These are phyloP conservation scores for Actenoides hombroni DNA, from an alignment of 2,113 vertebrate species.

Conservation along the genomic window DNA sequence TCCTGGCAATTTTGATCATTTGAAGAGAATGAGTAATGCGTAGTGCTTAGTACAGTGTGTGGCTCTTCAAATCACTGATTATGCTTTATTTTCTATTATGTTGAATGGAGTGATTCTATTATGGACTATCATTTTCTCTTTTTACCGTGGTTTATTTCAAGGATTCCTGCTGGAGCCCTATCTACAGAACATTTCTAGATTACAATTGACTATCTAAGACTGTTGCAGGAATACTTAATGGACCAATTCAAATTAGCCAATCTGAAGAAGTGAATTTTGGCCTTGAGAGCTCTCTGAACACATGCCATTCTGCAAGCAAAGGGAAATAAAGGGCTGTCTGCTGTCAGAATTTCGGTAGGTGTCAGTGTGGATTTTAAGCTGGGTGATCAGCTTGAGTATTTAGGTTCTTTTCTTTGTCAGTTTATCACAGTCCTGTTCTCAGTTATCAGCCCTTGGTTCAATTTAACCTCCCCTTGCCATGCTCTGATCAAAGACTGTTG, in stretches of 20 bases:
- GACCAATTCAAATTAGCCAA: conserved; percentile 37
- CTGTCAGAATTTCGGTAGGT: conserved; percentile 44
- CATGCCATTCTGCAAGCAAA: background rate
- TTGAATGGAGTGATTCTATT: conserved; percentile 61
- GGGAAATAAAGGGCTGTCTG: conserved; percentile 13
- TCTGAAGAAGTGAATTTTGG: conserved; percentile 30
- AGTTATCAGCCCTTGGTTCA: background rate
- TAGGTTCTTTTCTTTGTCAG: background rate
- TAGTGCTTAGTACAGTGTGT: conserved; percentile 30
- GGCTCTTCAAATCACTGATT: conserved; percentile 50
- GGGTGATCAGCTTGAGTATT: background rate
- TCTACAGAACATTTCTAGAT: conserved; percentile 36
- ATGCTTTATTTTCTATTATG: conserved; percentile 68
- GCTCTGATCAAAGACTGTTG: background rate
- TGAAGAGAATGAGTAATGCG: conserved; percentile 12
- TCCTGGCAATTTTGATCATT: conserved; percentile 38
- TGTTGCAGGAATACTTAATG: conserved; percentile 57
- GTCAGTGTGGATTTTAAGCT: conserved; percentile 58
- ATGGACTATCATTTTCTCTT: conserved; percentile 52
- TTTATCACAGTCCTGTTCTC: background rate
- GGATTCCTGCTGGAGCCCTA: conserved; percentile 49
- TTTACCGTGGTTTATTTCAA: conserved; percentile 36
- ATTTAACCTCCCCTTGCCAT: background rate
- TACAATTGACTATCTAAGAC: conserved; percentile 38
- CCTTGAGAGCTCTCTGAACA: conserved; percentile 7